Conservation (phyloP, 2,888 invertebrate species). For the Sphinx pinastri region DNA sequence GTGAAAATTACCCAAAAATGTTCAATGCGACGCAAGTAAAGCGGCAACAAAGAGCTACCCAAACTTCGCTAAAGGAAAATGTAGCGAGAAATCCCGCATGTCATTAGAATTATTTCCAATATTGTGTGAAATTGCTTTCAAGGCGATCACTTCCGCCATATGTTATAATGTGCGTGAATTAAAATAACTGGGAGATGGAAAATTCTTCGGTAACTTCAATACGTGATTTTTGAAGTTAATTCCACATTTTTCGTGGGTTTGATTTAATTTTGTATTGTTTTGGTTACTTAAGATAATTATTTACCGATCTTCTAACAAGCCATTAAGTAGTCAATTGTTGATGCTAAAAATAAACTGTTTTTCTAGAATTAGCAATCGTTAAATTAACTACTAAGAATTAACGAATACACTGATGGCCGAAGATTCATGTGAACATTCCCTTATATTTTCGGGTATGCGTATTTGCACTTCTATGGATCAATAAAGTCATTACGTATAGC, state of each 20-base stretch:
- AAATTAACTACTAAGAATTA: too few species aligned
- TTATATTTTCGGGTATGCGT: too few species aligned
- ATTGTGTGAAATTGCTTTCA: slow-evolving; percentile 23
- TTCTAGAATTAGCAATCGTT: too few species aligned
- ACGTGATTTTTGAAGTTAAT: neutral
- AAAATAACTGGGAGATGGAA: neutral
- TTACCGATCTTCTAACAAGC: too few species aligned
- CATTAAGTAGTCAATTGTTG: too few species aligned
- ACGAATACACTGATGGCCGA: too few species aligned
- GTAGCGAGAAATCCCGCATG: slow-evolving; percentile 19
- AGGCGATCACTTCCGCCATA: neutral
- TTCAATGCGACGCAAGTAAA: neutral
- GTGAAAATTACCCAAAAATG: neutral
- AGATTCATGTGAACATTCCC: too few species aligned
- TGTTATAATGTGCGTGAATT: neutral
- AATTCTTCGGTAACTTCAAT: neutral
- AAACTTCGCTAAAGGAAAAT: neutral
- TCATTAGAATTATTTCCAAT: slow-evolving; percentile 22
- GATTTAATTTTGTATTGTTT: too few species aligned
- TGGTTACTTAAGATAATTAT: too few species aligned
- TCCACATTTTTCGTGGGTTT: neutral
- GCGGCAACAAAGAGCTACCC: neutral
- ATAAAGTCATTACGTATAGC: neutral
- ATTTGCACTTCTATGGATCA: too few species aligned
- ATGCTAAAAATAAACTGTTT: too few species aligned